These are phyloP conservation scores for Gymnoscopelus microlampas DNA, from an alignment of 2,797 vertebrate genomes.

Conservation along the genomic window DNA sequence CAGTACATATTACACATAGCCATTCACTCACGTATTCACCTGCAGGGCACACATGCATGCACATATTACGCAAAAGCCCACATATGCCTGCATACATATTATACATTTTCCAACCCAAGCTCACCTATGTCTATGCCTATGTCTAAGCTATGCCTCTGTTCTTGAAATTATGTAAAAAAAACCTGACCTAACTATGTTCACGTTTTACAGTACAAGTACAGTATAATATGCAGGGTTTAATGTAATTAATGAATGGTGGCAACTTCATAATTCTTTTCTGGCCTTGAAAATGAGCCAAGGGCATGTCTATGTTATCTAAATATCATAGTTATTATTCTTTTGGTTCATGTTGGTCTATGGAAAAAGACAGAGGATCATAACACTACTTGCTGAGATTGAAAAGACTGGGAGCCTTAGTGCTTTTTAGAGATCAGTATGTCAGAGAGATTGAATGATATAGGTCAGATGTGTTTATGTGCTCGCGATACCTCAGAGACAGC, in stretches of 20 bases:
- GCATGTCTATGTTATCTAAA: slow-evolving; percentile 29
- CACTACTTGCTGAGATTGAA: slow-evolving; percentile 37
- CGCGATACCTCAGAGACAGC: slow-evolving; percentile 35
- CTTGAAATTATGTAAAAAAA: too few relatives aligned
- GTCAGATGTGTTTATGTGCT: slow-evolving; percentile 48
- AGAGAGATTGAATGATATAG: slow-evolving; percentile 53
- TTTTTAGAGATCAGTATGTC: slow-evolving; percentile 55
- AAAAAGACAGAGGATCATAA: slow-evolving; percentile 50
- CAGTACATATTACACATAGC: not conserved
- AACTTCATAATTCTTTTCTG: slow-evolving; percentile 5
- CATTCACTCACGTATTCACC: not conserved
- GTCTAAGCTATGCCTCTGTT: too few relatives aligned
- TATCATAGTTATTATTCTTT: slow-evolving; percentile 45
- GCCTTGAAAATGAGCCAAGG: slow-evolving; percentile 38
- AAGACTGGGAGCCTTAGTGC: slow-evolving; percentile 32
- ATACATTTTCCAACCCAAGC: too few relatives aligned
- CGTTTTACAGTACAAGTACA: too few relatives aligned
- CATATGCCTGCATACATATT: too few relatives aligned
- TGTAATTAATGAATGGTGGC: slow-evolving; percentile 23
- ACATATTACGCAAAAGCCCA: not conserved
- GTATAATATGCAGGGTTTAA: slow-evolving; percentile 11
- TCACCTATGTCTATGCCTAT: too few relatives aligned
- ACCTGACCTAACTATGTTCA: too few relatives aligned
- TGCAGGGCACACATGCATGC: not conserved
- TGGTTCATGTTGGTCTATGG: slow-evolving; percentile 14